A percentile compares a stretch with the other conserved stretches of the same genome.
Evolutionary conservation across 2,113 vertebrate species (phyloP).

Genomic region (Donacobius atricapilla): DNA sequence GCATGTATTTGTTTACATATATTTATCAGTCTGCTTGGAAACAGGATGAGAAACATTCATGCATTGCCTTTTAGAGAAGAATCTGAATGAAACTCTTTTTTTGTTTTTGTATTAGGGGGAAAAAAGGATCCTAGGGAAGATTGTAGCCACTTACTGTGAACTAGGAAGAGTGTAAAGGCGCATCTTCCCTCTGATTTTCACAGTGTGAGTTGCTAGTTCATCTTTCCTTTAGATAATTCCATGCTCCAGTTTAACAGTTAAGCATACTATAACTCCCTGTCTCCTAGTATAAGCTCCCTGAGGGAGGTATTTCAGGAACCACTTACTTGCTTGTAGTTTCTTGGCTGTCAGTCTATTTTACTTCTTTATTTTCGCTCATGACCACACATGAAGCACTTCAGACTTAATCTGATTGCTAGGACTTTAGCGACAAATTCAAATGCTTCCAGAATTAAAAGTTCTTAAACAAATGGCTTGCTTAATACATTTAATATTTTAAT

Average conservation of each 20-base stretch:
- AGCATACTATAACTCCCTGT: background rate
- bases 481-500: background rate
- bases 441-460: background rate
- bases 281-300: background rate
- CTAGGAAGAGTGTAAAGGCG: constrained; percentile 15
- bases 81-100: constrained; percentile 46
- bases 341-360: background rate
- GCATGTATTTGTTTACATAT: constrained; percentile 63
- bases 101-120: background rate
- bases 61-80: constrained; percentile 65
- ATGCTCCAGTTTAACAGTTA: background rate
- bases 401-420: background rate
- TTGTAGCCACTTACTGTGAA: constrained; percentile 53
- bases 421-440: background rate
- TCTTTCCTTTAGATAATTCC: background rate
- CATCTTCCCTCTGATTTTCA: background rate
- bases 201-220: constrained; percentile 1
- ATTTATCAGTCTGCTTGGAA: constrained; percentile 70
- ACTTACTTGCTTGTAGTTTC: background rate
- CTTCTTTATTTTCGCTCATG: background rate
- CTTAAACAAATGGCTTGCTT: background rate
- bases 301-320: constrained; percentile 10
- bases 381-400: background rate
- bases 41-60: constrained; percentile 61
- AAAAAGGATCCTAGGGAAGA: constrained; percentile 54